A percentile compares a stretch with the other conserved stretches of the same genome.
Conservation (phyloP, 2,797 vertebrate species). For the Enteromius argenteus region DNA sequence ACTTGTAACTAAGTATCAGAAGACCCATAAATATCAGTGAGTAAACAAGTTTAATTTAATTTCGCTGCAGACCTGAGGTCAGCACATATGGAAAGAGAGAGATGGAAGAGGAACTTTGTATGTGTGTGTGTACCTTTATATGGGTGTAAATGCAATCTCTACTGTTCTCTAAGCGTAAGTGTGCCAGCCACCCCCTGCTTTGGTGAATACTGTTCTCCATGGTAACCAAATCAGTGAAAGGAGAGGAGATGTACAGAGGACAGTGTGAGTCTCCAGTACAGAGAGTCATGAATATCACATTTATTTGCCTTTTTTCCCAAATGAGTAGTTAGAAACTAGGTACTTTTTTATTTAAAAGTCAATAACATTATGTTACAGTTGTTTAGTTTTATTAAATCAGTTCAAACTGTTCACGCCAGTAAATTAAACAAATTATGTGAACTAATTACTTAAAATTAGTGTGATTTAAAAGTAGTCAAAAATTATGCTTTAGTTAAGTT, state of each 20-base stretch:
- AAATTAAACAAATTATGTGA: no score
- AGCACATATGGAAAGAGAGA: constrained; percentile 8
- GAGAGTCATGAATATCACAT: constrained; percentile 18
- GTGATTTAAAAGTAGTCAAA: no score
- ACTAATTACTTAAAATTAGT: no score
- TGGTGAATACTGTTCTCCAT: constrained; percentile 72
- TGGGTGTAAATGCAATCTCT: constrained; percentile 29
- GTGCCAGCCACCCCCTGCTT: constrained; percentile 65
- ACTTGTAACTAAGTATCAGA: constrained; percentile 11
- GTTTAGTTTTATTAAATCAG: neutral
- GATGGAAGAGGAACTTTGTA: neutral
- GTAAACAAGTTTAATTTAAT: neutral
- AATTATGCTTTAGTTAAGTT: neutral
- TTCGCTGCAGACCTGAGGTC: constrained; percentile 22
- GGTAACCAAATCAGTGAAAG: constrained; percentile 68
- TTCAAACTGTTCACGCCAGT: no score
- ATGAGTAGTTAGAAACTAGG: neutral
- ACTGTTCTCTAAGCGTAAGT: constrained; percentile 37
- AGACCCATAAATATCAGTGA: neutral
- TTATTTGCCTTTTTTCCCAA: neutral
- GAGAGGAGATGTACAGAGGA: constrained; percentile 25
- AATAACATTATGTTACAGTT: neutral
- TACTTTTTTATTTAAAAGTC: neutral
- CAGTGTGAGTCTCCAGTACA: constrained; percentile 22
- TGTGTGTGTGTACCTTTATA: constrained; percentile 47